Evolutionary conservation across 2,888 invertebrate genomes (phyloP).

Genomic region (Tenodera sinensis): DNA sequence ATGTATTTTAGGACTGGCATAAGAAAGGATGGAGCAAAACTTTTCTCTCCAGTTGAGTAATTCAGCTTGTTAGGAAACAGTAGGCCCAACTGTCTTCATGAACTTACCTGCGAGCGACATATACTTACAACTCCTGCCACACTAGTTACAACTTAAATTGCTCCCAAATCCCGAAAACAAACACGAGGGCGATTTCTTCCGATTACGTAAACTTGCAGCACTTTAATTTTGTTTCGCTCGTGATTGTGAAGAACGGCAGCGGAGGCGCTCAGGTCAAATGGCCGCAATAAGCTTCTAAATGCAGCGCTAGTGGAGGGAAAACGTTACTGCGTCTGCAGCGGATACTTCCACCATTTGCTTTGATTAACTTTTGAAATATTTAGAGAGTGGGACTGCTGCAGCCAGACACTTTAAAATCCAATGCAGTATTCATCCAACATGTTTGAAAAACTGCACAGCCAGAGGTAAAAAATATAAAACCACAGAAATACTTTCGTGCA

Average conservation of each 20-base stretch:
- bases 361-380: background rate
- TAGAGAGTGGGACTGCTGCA: background rate
- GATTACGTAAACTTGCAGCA: background rate
- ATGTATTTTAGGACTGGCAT: no score
- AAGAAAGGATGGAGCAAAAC: no score
- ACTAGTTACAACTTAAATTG: background rate
- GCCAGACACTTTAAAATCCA: no score
- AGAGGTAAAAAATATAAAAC: no score
- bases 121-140: background rate
- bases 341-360: background rate
- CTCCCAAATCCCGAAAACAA: background rate
- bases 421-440: no score
- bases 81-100: background rate
- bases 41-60: no score
- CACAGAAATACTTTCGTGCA: no score
- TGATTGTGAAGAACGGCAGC: background rate
- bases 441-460: no score
- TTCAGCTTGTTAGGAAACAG: background rate
- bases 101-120: background rate
- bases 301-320: background rate
- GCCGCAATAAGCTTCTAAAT: background rate
- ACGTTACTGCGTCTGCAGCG: background rate
- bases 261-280: background rate
- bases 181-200: background rate
- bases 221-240: background rate